Evolutionary conservation across 2,797 vertebrate genomes (phyloP).

Genomic region (Orestias chungarensis): DNA sequence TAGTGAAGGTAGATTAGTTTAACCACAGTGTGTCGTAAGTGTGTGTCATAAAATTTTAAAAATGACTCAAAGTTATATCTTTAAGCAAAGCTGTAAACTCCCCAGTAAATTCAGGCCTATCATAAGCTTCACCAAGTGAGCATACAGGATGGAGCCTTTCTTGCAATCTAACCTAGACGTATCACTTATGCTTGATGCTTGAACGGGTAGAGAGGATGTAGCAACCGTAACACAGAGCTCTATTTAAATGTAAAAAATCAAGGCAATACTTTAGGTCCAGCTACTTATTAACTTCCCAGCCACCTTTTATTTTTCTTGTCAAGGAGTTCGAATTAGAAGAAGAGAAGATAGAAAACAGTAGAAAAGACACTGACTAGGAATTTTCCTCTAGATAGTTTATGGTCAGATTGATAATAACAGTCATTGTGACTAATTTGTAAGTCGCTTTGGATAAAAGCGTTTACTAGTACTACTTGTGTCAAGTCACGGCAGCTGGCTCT

Average conservation of each 20-base stretch:
- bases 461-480: not conserved
- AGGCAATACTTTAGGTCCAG: constrained; percentile 9
- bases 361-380: constrained; percentile 11
- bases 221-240: constrained; percentile 11
- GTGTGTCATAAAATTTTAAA: no score
- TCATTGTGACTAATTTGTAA: no score
- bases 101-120: constrained; percentile 26
- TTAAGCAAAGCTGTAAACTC: constrained; percentile 3
- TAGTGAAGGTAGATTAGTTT: not conserved
- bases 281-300: constrained; percentile 1
- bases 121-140: constrained; percentile 37
- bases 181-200: constrained; percentile 28
- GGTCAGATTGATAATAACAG: no score
- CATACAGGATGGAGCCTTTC: constrained; percentile 25
- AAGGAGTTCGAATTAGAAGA: constrained; percentile 5
- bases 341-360: not conserved
- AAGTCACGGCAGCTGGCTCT: constrained; percentile 22
- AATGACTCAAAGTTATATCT: no score
- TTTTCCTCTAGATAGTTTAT: no score
- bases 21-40: not conserved
- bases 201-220: constrained; percentile 24
- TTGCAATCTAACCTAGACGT: constrained; percentile 33
- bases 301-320: not conserved
- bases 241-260: constrained; percentile 8
- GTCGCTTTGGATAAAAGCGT: no score